phyloP scores from a whole-genome alignment of 2,888 invertebrate genomes.

The Lypha dubia region DNA sequence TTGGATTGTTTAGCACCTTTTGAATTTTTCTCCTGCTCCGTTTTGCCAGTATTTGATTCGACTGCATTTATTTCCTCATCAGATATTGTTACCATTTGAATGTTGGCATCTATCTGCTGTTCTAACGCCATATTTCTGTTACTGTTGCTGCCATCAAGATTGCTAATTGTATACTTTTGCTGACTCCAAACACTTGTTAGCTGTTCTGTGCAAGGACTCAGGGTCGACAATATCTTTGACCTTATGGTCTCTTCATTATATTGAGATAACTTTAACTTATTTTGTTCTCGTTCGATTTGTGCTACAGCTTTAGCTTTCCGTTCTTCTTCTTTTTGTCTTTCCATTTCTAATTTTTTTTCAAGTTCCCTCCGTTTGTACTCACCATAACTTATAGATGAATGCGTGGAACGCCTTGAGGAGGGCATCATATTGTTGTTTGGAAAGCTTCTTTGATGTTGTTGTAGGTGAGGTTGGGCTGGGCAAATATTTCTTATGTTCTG shows the following conservation, averaged over 20 bases:
- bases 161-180: neutral
- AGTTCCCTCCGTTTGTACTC: constrained; percentile 71
- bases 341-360: constrained; percentile 45
- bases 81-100: neutral
- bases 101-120: neutral
- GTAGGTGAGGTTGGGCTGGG: neutral
- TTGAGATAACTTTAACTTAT: neutral
- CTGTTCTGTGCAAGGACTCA: constrained; percentile 39
- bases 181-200: constrained; percentile 18
- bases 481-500: constrained; percentile 36
- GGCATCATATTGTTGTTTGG: neutral
- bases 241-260: constrained; percentile 37
- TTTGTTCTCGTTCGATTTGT: neutral
- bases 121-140: neutral
- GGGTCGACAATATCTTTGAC: constrained; percentile 24
- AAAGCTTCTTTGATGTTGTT: neutral
- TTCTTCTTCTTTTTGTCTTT: constrained; percentile 36
- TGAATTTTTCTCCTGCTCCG: neutral
- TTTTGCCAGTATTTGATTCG: neutral
- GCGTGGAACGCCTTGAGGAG: neutral
- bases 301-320: constrained; percentile 15
- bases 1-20: constrained; percentile 6
- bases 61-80: neutral
- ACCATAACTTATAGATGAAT: constrained; percentile 61
- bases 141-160: neutral